phyloP scores from a whole-genome alignment of 1,140 invertebrate species.

The Macrobrachium nipponense region DNA sequence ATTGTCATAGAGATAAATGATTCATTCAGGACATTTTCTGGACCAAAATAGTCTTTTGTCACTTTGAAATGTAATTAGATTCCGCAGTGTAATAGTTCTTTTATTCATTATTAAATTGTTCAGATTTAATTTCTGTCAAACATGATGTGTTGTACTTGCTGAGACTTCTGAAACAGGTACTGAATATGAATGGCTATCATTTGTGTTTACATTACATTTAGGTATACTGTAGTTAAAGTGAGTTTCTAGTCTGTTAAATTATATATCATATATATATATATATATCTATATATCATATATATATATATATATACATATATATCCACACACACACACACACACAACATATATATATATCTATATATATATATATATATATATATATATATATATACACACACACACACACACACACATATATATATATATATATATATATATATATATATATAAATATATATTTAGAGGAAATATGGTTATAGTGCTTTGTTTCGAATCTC shows the following conservation, averaged over 20 bases:
- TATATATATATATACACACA: background rate
- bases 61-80: too few species aligned
- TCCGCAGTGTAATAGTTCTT: too few species aligned
- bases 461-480: background rate
- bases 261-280: too few species aligned
- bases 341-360: background rate
- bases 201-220: background rate
- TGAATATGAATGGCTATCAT: background rate
- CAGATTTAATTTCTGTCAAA: too few species aligned
- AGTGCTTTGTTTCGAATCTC: too few species aligned
- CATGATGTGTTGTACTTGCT: too few species aligned
- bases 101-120: too few species aligned
- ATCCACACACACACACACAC: too few species aligned
- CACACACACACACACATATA: constrained; percentile 32
- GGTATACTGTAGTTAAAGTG: background rate
- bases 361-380: background rate
- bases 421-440: constrained; percentile 44
- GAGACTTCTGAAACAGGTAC: background rate
- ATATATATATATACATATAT: too few species aligned
- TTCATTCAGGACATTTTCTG: too few species aligned
- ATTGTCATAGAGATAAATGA: too few species aligned
- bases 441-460: constrained; percentile 40
- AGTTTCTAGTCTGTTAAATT: background rate
- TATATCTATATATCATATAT: background rate
- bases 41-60: too few species aligned